Base-by-base conservation (phyloP, 2,797 vertebrate genomes). In the Pipistrellus pygmaeus region DNA sequence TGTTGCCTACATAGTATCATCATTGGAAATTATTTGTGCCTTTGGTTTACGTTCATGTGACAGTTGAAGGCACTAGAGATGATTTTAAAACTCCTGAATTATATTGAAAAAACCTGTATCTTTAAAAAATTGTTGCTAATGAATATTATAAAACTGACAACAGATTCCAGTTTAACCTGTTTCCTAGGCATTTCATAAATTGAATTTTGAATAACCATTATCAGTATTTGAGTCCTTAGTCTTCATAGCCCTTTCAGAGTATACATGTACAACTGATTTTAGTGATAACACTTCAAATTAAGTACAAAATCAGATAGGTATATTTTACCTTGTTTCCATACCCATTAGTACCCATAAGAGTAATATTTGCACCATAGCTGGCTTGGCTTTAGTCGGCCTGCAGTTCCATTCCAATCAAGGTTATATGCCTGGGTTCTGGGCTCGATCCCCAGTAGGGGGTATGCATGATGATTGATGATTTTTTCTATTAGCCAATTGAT, bases 61-160 rank as follows among this genome's bases (percentile, higher is more conserved):
- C 35, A 62, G 0, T 88, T 86, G n/a, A 75, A 91, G 91, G 20
- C 62, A 85, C 55, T 85, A 51, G 30, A 76, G 20, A 35, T 88
- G 44, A 53, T 91, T 83, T 96, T 72, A 85, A 94, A 94, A 30
- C 30, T 88, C 23, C n/a, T 69, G 32, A 30, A 94, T 94, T 95
- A 71, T 81, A 80, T 57, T 38, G 69, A 95, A 92, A 85, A 32
- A 78, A 1, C 62, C 46, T 80, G 1, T 25, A 8, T 90, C 76
- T 92, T 90, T 60, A 69, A 87, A 46, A 60, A 76, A 13, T 3
- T 51, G 4, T 91, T 72, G 57, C 20, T 30, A 44, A 11, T 84
- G 44, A 93, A 38, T 85, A 23, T 75, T 78, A 60, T 46, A 93
- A 77, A 88, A 75, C 11, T 51, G 0, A 15, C 73, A 23, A 25